A percentile compares a stretch with the other conserved stretches of the same genome.
phyloP scores from a whole-genome alignment of 2,888 invertebrate species.

The Drosophila nigritarsus region DNA sequence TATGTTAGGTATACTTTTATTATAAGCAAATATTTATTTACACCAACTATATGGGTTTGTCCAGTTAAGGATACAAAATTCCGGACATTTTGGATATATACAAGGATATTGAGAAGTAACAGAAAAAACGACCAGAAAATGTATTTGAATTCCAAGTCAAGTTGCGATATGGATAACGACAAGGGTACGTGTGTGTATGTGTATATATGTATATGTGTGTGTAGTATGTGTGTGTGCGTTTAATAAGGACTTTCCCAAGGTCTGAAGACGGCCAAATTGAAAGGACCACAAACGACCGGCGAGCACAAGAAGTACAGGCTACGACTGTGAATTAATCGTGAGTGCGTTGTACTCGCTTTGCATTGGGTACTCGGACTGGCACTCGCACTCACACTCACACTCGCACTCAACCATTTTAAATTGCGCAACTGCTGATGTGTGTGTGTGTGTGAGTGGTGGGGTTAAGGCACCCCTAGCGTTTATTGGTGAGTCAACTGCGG shows the following conservation, averaged over 20 bases:
- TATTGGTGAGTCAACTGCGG: constrained; percentile 75
- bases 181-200: neutral
- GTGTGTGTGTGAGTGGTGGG: constrained; percentile 6
- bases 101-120: neutral
- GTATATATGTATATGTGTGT: neutral
- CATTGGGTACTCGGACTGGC: constrained; percentile 1
- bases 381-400: constrained; percentile 27
- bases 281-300: neutral
- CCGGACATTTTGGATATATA: too few species aligned
- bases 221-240: too few species aligned
- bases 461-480: constrained; percentile 56
- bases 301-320: neutral
- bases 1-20: too few species aligned
- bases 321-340: constrained; percentile 4
- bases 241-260: neutral
- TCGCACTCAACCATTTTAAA: constrained; percentile 37
- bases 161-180: neutral
- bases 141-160: neutral
- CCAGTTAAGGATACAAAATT: too few species aligned
- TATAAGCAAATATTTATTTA: too few species aligned
- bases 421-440: constrained; percentile 23
- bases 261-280: neutral
- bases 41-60: too few species aligned
- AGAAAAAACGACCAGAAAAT: neutral
- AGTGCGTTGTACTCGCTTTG: constrained; percentile 18